These are phyloP conservation scores for Melipona quadrifasciata DNA, from an alignment of 1,140 invertebrate genomes.

Conservation along the genomic window DNA sequence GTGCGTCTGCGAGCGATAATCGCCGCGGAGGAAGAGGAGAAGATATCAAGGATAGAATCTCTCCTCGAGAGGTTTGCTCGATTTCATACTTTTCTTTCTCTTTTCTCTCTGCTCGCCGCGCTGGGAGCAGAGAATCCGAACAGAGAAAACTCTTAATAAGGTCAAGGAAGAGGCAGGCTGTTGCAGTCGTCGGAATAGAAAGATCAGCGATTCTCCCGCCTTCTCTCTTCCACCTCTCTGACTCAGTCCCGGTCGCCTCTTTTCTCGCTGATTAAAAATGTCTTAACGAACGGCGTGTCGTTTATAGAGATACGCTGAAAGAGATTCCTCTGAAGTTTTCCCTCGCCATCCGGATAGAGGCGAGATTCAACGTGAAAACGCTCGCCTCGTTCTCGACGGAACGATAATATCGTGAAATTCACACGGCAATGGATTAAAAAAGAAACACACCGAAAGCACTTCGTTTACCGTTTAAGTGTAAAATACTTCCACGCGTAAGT, in stretches of 20 bases:
- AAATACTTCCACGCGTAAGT: too few species aligned
- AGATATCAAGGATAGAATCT: conserved; percentile 5
- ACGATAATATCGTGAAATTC: conserved; percentile 7
- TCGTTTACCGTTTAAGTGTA: too few species aligned
- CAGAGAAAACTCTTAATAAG: conserved; percentile 51
- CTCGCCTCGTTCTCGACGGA: neutral
- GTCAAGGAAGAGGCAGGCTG: conserved; percentile 43
- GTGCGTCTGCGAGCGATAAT: neutral
- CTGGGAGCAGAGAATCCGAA: conserved; percentile 15
- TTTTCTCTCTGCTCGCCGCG: neutral
- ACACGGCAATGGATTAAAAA: neutral
- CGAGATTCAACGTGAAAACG: conserved; percentile 16
- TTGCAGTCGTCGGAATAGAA: conserved; percentile 54
- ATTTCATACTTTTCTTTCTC: conserved; percentile 14
- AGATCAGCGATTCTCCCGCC: conserved; percentile 59
- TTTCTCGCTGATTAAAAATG: conserved; percentile 70
- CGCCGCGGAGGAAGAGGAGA: too few species aligned
- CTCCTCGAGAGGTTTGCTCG: neutral
- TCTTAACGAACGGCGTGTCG: conserved; percentile 66
- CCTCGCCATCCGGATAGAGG: neutral
- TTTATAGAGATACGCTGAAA: conserved; percentile 39
- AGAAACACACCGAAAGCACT: neutral
- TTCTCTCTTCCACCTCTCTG: neutral
- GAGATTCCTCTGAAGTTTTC: conserved; percentile 27
- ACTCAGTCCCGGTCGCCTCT: conserved; percentile 9